Evolutionary conservation across 2,113 vertebrate genomes (phyloP), one percentile per base, ranked within the genome.

Genomic region (Struthio camelus): DNA sequence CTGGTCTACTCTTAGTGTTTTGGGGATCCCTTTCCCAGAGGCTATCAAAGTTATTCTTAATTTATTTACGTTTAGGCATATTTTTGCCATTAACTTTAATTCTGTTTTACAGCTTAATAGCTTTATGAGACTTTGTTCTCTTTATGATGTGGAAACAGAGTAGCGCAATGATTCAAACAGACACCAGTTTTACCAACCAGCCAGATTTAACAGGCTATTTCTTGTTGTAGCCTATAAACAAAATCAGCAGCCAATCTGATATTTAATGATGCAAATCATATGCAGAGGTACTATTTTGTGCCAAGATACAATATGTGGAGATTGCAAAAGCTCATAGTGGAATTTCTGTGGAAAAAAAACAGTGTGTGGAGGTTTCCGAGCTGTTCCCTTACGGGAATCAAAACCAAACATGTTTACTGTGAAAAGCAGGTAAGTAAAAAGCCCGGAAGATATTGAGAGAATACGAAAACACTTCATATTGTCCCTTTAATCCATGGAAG

Each of bases 161-260:
- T 51, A 96, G 93, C 6, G 1, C 72, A 94, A 89, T 90, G 91
- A 95, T 95, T 96, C 87, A 94, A 94, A 88, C 81, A 51, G 85
- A 67, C 89, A 93, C 61, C 91, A 80, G 82, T 92, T 97, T 69
- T 93, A 97, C 89, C 89, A 95, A 93, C 67, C 93, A 96, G 95
- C 89, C 94, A 96, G 91, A 97, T 87, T 67, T 90, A 97, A 96
- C 97, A 97, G 95, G 95, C 95, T 95, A 95, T 96, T 97, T 97
- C 95, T 96, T 97, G 96, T 94, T 97, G 87, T 88, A 96, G 84
- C 72, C 94, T 81, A 96, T 80, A 96, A 97, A 97, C 93, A 97
- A 72, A 90, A 66, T 3, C 73, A 96, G 87, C 77, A 95, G 95
- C 97, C 96, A 96, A 97, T 97, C 96, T 97, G 94, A 96, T 97